Evolutionary conservation across 2,113 vertebrate species (phyloP).

Genomic region (Callocephalon fimbriatum): DNA sequence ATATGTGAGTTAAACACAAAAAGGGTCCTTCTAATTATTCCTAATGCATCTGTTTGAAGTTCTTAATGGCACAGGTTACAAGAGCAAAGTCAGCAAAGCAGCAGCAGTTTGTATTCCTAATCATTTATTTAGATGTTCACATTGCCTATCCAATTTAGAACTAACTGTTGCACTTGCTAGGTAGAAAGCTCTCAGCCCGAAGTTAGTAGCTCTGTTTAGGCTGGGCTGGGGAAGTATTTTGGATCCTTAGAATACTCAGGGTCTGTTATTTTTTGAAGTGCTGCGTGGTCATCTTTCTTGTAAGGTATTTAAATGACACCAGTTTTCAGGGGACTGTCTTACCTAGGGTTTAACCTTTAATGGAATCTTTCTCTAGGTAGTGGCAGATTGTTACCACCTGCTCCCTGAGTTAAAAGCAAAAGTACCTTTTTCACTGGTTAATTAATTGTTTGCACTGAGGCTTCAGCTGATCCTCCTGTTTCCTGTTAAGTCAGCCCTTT

Average conservation of each 20-base stretch:
- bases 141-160: background rate
- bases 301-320: background rate
- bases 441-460: background rate
- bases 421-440: background rate
- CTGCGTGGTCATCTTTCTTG: fast-evolving
- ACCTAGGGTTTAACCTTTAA: background rate
- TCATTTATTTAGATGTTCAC: background rate
- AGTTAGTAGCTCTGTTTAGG: background rate
- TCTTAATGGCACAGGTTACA: background rate
- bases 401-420: background rate
- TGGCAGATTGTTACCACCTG: background rate
- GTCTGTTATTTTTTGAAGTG: background rate
- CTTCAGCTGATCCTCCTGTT: background rate
- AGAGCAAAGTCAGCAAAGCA: background rate
- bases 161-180: background rate
- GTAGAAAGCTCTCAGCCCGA: background rate
- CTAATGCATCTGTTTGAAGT: background rate
- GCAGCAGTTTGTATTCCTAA: background rate
- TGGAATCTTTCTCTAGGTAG: background rate
- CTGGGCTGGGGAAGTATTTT: background rate
- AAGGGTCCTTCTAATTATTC: background rate
- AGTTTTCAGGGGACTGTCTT: background rate
- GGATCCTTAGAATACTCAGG: background rate
- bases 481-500: background rate
- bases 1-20: background rate